Evolutionary conservation across 2,888 invertebrate genomes (phyloP).

Genomic region (Lampropteryx suffumata): DNA sequence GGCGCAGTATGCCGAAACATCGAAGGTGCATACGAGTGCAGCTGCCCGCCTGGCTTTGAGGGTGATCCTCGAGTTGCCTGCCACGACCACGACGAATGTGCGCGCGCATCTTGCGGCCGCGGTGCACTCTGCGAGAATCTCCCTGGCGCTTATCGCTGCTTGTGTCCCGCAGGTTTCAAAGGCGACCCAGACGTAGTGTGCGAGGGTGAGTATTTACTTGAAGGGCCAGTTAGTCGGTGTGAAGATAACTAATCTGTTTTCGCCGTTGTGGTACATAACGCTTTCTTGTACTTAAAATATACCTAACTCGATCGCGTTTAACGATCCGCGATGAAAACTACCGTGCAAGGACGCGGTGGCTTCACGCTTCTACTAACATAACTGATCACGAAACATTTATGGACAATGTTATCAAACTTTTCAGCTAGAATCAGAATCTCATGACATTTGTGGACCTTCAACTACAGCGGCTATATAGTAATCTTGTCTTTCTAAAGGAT

Average conservation of each 20-base stretch:
- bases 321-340: slow-evolving; percentile 72
- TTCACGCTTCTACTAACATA: slow-evolving; percentile 78
- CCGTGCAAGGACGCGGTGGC: slow-evolving; percentile 66
- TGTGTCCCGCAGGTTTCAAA: slow-evolving; percentile 91
- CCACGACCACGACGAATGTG: slow-evolving; percentile 89
- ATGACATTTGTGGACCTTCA: slow-evolving; percentile 39
- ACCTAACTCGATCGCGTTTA: slow-evolving; percentile 51
- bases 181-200: slow-evolving; percentile 91
- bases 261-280: slow-evolving; percentile 66
- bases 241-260: slow-evolving; percentile 52
- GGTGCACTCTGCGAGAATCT: slow-evolving; percentile 91
- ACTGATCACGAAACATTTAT: slow-evolving; percentile 49
- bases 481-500: slow-evolving; percentile 9
- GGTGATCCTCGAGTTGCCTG: slow-evolving; percentile 91
- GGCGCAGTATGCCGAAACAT: slow-evolving; percentile 91
- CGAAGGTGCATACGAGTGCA: slow-evolving; percentile 91
- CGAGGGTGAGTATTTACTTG: slow-evolving; percentile 83
- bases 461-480: slow-evolving; percentile 20
- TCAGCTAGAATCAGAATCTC: slow-evolving; percentile 46
- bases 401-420: slow-evolving; percentile 45
- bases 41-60: slow-evolving; percentile 91
- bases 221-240: slow-evolving; percentile 46
- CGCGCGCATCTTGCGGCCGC: slow-evolving; percentile 89
- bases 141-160: slow-evolving; percentile 90
- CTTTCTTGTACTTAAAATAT: slow-evolving; percentile 58